These are phyloP conservation scores for Coenonympha arcania DNA, from an alignment of 2,888 invertebrate genomes.

Conservation along the genomic window DNA sequence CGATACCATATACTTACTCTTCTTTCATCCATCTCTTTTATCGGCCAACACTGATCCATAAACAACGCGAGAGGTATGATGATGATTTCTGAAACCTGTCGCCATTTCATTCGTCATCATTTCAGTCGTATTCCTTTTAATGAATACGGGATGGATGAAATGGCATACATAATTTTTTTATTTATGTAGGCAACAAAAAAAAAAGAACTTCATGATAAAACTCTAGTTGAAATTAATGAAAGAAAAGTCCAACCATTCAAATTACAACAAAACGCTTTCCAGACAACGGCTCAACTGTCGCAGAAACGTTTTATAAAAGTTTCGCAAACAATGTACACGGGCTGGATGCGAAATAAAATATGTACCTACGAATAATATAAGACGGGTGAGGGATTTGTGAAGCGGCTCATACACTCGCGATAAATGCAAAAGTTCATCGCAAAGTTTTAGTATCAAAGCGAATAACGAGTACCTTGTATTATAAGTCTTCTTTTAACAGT, in stretches of 20 bases:
- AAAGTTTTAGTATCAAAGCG: constrained; percentile 5
- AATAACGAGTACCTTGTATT: background rate
- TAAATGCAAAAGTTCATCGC: constrained; percentile 7
- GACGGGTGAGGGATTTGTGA: constrained; percentile 1
- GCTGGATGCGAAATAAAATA: constrained; percentile 9
- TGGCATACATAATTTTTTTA: too few relatives aligned
- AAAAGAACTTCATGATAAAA: background rate
- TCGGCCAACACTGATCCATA: too few relatives aligned
- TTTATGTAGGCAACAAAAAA: too few relatives aligned
- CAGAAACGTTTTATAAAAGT: constrained; percentile 16
- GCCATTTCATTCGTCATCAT: too few relatives aligned
- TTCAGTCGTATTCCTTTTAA: too few relatives aligned
- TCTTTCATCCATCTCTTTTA: too few relatives aligned
- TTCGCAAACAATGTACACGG: constrained; percentile 10
- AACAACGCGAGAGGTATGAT: too few relatives aligned
- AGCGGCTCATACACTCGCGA: constrained; percentile 4
- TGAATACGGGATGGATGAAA: too few relatives aligned
- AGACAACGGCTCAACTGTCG: constrained; percentile 12
- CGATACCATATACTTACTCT: too few relatives aligned
- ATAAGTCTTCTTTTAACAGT: background rate
- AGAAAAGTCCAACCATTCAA: constrained; percentile 10
- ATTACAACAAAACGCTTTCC: constrained; percentile 12
- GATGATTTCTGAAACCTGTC: too few relatives aligned
- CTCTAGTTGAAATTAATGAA: constrained; percentile 9
- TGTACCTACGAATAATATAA: too few relatives aligned